Conservation (phyloP, 2,113 vertebrate species). For the Pyxicephalus adspersus region DNA sequence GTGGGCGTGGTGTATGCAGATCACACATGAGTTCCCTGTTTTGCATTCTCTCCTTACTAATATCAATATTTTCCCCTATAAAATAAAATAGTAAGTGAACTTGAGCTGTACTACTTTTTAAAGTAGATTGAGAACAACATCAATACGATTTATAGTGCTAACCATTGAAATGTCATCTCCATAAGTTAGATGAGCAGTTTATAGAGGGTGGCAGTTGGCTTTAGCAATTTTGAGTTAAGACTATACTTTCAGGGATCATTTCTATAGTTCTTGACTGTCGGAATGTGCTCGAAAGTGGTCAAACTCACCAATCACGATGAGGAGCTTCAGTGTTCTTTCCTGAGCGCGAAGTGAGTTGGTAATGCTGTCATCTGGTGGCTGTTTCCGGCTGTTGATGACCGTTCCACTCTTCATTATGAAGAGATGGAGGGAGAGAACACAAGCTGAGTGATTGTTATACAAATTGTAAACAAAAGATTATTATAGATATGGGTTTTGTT, state of each 20-base stretch:
- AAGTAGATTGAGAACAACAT: too few species aligned
- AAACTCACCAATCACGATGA: constrained; percentile 55
- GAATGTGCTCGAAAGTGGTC: constrained; percentile 56
- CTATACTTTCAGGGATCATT: constrained; percentile 65
- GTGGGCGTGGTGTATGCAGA: background rate
- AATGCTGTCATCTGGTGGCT: fast-evolving
- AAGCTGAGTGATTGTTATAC: constrained; percentile 56
- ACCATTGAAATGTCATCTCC: background rate
- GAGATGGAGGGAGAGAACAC: background rate
- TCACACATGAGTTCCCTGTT: background rate
- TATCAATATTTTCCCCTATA: too few species aligned
- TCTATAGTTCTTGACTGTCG: constrained; percentile 56
- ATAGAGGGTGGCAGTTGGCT: fast-evolving
- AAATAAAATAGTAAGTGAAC: too few species aligned
- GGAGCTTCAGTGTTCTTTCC: fast-evolving
- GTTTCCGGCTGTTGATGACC: background rate
- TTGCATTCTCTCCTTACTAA: too few species aligned
- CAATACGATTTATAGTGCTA: too few species aligned
- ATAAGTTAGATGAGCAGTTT: background rate
- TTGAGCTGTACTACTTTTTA: background rate
- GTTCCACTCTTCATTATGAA: fast-evolving
- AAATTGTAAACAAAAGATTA: too few species aligned
- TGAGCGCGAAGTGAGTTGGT: background rate
- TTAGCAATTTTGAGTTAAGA: background rate
- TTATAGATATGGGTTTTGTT: too few species aligned